phyloP scores from a whole-genome alignment of 2,797 vertebrate genomes.

The Carcharodon carcharias region DNA sequence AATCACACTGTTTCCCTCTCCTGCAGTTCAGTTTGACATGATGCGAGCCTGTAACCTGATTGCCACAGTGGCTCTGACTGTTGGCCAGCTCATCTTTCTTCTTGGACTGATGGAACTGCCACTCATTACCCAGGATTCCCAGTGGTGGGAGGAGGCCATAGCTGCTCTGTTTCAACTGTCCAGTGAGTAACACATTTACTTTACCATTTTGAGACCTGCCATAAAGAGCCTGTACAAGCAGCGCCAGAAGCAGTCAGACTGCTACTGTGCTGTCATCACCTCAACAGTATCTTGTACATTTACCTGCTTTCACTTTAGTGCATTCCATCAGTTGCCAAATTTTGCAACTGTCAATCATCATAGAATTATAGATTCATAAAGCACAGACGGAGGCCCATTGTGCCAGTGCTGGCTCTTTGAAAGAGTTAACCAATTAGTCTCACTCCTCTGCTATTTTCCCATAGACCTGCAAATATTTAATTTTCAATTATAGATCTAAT shows the following conservation, averaged over 20 bases:
- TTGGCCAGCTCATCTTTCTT: constrained; percentile 87
- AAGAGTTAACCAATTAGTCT: not conserved
- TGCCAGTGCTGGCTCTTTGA: not conserved
- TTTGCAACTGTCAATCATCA: not conserved
- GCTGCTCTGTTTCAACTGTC: constrained; percentile 93
- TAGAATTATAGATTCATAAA: not conserved
- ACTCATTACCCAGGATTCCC: constrained; percentile 78
- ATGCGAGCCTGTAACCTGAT: constrained; percentile 98
- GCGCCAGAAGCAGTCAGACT: not conserved
- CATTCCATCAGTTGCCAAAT: not conserved
- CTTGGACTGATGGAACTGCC: constrained; percentile 79
- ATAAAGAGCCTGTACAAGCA: not conserved
- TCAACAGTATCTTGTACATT: not conserved
- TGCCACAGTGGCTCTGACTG: constrained; percentile 81
- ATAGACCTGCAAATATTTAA: not conserved
- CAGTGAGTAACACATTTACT: constrained; percentile 70
- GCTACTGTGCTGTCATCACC: not conserved
- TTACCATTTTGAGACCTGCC: not conserved
- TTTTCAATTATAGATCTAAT: not conserved
- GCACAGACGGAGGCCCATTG: not conserved
- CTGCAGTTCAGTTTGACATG: constrained; percentile 96
- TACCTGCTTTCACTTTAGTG: not conserved
- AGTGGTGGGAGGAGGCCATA: constrained; percentile 98
- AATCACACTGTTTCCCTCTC: constrained; percentile 36
- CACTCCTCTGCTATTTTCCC: not conserved